Evolutionary conservation across 2,888 invertebrate species (phyloP), one percentile per base, ranked within the genome.

Genomic region (Ctena decussata): DNA sequence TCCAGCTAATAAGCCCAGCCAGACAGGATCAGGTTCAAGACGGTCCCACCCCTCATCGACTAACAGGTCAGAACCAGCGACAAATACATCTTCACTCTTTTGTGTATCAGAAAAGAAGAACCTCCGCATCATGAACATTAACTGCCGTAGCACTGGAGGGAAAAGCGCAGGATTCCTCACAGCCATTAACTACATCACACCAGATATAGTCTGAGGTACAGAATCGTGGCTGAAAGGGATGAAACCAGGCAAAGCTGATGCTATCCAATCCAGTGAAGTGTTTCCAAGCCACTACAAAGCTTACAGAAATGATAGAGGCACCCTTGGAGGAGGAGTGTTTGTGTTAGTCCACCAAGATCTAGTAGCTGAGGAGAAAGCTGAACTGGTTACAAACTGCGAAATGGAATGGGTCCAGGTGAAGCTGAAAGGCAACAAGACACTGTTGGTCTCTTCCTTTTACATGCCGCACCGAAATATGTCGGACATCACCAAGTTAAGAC

Each of bases 341-440:
- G 41, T 85, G 1, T 39, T 78, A 39, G 81, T 85, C 0, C 78
- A 88, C 27, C 39, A 83, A 41, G 69, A 77, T 57, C 41, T 81
- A 0, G 57, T 83, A 6, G 75, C 65, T 35, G 57, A 57, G 27
- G 57, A 57, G 80, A 69, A 84, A 49, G 69, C 80, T 11, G 83
- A 82, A 60, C 65, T 77, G 30, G 71, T 85, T 1, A 87, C 83
- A 37, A 37, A 77, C 30, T 85, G 85, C 35, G 85, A 87, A 77
- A 35, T 87, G 1, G 72, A 60, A 39, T 85, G 81, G 80, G 82
- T 69, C 37, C 81, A 85, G 71, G 27, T 85, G 0, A 82, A 87
- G 49, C 65, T 85, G 0, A 60, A 72, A 39, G 71, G 77, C 3
- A 60, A 41, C 2, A 80, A 81, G 65, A 71, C 76, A 21, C 60